phyloP scores from a whole-genome alignment of 53 echinoderm and acorn worm genomes.

The Antedon mediterranea region DNA sequence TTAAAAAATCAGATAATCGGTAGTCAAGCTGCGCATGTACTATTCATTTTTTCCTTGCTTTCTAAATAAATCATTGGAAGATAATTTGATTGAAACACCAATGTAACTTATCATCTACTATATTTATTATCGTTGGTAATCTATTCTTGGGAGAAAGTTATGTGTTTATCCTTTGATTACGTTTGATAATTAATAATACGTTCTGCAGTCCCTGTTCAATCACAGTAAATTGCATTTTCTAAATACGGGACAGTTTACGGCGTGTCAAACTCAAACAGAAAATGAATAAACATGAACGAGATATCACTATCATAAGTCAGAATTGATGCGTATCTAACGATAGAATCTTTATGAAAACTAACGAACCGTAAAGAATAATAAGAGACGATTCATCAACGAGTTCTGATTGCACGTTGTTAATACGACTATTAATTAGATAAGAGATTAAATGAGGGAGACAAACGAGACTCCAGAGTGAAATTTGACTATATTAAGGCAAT shows the following conservation, averaged over 20 bases:
- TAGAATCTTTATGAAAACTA: background rate
- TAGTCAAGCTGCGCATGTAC: too few relatives aligned
- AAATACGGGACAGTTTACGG: background rate
- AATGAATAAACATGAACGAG: background rate
- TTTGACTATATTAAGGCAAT: background rate
- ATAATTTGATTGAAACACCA: background rate
- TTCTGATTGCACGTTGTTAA: background rate
- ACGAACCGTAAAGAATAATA: background rate
- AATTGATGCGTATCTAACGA: background rate
- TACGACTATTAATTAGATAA: background rate
- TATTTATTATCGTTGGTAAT: background rate
- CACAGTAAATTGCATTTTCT: background rate
- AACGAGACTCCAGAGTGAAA: background rate
- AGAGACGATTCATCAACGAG: background rate
- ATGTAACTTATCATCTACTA: background rate
- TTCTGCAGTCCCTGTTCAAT: background rate
- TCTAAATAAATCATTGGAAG: too few relatives aligned
- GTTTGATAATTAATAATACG: background rate
- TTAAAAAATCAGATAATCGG: too few relatives aligned
- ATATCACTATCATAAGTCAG: background rate
- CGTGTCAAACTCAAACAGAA: background rate
- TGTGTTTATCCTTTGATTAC: background rate
- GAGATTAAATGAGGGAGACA: background rate
- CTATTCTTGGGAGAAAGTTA: background rate
- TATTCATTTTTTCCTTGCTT: too few relatives aligned